Base-by-base conservation (phyloP, 1,140 invertebrate genomes). In the Pogonognathellus flavescens region DNA sequence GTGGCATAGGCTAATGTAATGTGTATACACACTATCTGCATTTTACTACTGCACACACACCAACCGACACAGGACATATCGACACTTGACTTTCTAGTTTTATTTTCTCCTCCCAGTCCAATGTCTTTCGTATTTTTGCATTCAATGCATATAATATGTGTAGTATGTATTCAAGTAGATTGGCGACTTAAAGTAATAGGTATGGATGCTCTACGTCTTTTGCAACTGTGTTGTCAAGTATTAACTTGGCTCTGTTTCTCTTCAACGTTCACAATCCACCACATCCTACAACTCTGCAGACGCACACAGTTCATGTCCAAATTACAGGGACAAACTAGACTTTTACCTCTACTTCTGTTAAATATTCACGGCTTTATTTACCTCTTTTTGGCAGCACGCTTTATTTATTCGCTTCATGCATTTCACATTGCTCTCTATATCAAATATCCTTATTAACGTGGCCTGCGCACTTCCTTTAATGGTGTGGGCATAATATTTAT, bases 351-450 rank as follows among this genome's bases (percentile, higher is more conserved):
- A 50, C 70, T 76, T 76, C 31, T 41, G 2, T 41, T 76, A 76
- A 76, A 76, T 76, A 76, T 76, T 76, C 70, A 76, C 70, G 49
- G 31, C 49, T 76, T 76, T 76, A 76, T 31, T 76, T 49, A 76
- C n/a, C 70, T 31, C 16, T 14, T 76, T 76, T 76, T 76, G 70
- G 70, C 70, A 76, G n/a, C 25, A 50, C 16, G 31, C 70, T 18
- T 76, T 76, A 76, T 76, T 76, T 76, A 76, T 50, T 76, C 25
- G 16, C 41, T 76, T 31, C 16, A n/a, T 41, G 13, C n/a, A 14
- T 31, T 20, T 9, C 1, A 2, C 5, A 76, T 76, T 76, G 31
- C 14, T 31, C 41, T 76, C 25, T 16, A 49, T 50, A 49, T 76
- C 25, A 14, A 76, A 76, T 76, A n/a, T 57, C 53, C n/a, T n/a